A percentile compares a stretch with the other conserved stretches of the same genome.
Conservation (phyloP, 1,140 invertebrate species). For the Psilanteris sp. region DNA sequence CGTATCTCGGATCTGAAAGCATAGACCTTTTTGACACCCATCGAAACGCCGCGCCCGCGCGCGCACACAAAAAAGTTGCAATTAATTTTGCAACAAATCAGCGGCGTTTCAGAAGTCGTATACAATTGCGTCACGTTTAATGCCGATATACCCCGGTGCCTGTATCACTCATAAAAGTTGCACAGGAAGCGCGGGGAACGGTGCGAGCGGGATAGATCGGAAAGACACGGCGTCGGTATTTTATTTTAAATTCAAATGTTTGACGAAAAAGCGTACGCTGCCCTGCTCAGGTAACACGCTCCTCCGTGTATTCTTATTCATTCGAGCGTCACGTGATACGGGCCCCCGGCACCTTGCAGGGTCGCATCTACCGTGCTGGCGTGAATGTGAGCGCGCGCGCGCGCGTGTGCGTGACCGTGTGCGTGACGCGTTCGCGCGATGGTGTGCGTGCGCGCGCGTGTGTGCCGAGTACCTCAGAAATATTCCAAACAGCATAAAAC, state of each 20-base stretch:
- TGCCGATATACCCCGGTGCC: not conserved
- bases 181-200: not conserved
- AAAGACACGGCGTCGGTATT: slow-evolving; percentile 15
- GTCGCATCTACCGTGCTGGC: slow-evolving; percentile 17
- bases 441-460: not conserved
- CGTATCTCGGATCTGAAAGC: too few relatives aligned
- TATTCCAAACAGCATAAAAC: slow-evolving; percentile 54
- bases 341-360: slow-evolving; percentile 50
- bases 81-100: too few relatives aligned
- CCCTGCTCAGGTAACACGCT: slow-evolving; percentile 47
- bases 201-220: not conserved
- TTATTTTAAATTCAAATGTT: slow-evolving; percentile 61
- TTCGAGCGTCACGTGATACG: slow-evolving; percentile 46
- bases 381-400: too few relatives aligned
- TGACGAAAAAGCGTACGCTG: slow-evolving; percentile 55
- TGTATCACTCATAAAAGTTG: slow-evolving; percentile 16
- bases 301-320: slow-evolving; percentile 53
- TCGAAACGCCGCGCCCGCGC: too few relatives aligned
- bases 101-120: too few relatives aligned
- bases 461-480: slow-evolving; percentile 13
- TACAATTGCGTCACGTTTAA: slow-evolving; percentile 14
- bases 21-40: too few relatives aligned
- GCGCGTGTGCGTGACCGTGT: not conserved
- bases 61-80: too few relatives aligned
- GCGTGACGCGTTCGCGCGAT: too few relatives aligned